phyloP scores from a whole-genome alignment of 1,140 invertebrate species.

The Anadara kagoshimensis region DNA sequence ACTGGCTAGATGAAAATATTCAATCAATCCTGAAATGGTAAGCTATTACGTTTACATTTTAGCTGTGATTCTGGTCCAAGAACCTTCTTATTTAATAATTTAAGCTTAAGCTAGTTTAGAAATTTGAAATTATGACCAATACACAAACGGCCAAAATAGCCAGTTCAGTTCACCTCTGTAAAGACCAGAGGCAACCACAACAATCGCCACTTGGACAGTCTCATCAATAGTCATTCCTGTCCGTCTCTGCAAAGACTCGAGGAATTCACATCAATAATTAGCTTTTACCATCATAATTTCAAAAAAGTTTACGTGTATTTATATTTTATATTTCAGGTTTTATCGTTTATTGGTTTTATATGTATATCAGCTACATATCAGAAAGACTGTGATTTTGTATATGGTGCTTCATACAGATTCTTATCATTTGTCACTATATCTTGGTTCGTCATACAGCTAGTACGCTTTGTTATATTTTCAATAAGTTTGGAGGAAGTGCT shows the following conservation, averaged over 20 bases:
- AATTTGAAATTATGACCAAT: too few species aligned
- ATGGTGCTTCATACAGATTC: neutral
- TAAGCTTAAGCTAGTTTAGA: too few species aligned
- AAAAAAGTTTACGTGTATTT: neutral
- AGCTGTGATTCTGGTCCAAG: too few species aligned
- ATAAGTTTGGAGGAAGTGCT: neutral
- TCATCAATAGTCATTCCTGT: too few species aligned
- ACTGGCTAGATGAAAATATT: too few species aligned
- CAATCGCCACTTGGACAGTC: too few species aligned
- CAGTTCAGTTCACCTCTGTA: too few species aligned
- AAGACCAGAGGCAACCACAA: too few species aligned
- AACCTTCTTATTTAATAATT: too few species aligned
- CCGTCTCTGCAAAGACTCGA: neutral
- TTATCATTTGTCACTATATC: neutral
- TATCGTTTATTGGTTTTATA: conserved; percentile 4
- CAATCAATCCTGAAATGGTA: too few species aligned
- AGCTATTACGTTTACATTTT: too few species aligned
- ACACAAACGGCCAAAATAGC: too few species aligned
- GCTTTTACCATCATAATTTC: neutral
- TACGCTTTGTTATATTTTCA: neutral
- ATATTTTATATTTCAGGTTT: neutral
- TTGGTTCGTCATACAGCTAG: neutral
- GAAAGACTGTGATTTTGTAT: neutral
- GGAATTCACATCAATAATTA: neutral
- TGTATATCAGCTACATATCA: neutral